Evolutionary conservation across 1,140 invertebrate species (phyloP).

Genomic region (Phymastichus coffea): DNA sequence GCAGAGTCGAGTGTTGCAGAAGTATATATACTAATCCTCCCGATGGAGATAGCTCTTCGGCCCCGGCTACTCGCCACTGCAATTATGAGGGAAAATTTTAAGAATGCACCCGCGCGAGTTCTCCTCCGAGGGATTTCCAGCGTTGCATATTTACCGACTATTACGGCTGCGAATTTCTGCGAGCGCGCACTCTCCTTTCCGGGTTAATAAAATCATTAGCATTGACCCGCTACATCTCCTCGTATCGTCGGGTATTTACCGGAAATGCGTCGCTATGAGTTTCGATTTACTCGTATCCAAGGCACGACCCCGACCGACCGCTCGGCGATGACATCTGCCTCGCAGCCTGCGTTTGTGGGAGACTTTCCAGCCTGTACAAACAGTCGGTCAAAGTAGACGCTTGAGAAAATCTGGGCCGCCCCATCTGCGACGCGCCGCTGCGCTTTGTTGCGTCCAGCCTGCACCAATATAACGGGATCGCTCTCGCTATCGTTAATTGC

Average conservation of each 20-base stretch:
- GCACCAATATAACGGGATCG: background rate
- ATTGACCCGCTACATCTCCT: too few species aligned
- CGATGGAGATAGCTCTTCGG: conserved; percentile 3
- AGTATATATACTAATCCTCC: conserved; percentile 3
- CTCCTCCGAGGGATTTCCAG: background rate
- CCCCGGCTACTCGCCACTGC: too few species aligned
- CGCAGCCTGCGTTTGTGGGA: background rate
- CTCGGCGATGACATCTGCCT: background rate
- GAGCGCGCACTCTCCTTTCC: background rate
- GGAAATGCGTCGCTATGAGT: too few species aligned
- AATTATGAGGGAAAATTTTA: conserved; percentile 4
- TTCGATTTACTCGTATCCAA: too few species aligned
- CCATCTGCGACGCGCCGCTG: background rate
- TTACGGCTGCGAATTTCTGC: background rate
- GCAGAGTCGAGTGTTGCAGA: too few species aligned
- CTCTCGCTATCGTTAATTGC: background rate
- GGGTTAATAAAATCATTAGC: conserved; percentile 6
- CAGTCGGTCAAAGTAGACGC: background rate
- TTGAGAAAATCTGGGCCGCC: background rate
- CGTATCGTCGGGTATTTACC: too few species aligned
- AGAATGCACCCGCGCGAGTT: background rate
- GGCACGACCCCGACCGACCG: too few species aligned
- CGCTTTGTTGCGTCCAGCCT: too few species aligned
- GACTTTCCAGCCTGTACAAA: background rate
- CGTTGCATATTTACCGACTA: conserved; percentile 3